Evolutionary conservation across 2,113 vertebrate species (phyloP).

Genomic region (Cairina moschata): DNA sequence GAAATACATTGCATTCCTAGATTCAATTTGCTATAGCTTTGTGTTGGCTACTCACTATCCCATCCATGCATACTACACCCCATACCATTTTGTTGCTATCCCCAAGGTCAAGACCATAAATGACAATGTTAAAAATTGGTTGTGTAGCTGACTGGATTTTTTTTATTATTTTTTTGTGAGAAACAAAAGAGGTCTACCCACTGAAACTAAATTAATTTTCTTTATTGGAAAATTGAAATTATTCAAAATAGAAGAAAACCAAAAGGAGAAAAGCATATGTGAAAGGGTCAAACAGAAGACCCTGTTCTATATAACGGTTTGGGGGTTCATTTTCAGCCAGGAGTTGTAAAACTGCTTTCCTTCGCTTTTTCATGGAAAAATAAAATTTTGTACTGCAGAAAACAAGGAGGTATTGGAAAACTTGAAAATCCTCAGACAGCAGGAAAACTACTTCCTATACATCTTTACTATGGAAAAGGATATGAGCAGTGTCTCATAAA

Average conservation of each 20-base stretch:
- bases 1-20: neutral
- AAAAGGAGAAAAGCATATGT: neutral
- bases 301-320: neutral
- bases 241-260: neutral
- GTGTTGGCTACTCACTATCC: neutral
- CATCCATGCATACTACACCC: too few relatives aligned
- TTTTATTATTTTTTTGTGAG: neutral
- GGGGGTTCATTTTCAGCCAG: neutral
- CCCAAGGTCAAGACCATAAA: neutral
- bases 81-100: neutral
- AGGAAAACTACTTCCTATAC: neutral
- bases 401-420: neutral
- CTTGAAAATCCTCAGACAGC: neutral
- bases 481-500: neutral
- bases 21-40: neutral
- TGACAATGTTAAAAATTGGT: neutral
- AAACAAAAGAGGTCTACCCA: neutral
- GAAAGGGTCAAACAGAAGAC: neutral
- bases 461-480: neutral
- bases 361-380: neutral
- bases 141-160: neutral
- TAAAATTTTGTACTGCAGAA: neutral
- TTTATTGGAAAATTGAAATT: neutral
- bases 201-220: neutral
- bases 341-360: neutral